Conservation (phyloP, 2,797 vertebrate genomes). For the Characodon lateralis region DNA sequence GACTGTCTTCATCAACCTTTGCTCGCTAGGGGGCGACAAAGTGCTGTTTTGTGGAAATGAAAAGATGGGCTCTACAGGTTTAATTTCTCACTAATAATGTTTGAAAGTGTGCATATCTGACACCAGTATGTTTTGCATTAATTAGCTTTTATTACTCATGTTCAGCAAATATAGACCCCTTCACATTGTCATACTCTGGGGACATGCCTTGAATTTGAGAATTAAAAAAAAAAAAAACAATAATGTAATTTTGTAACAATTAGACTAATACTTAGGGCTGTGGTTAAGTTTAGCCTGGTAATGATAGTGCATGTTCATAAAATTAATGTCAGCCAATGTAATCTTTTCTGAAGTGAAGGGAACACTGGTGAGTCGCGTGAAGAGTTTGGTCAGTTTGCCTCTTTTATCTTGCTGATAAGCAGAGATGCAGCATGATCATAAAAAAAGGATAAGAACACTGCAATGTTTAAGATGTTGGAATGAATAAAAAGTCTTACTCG, state of each 20-base stretch:
- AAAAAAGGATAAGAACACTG: not conserved
- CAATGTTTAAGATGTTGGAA: not conserved
- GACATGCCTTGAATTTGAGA: not conserved
- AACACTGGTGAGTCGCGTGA: not conserved
- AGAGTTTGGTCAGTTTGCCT: not conserved
- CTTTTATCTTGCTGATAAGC: not conserved
- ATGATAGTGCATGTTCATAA: not conserved
- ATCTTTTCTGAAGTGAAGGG: not conserved
- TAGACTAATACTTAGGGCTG: not conserved
- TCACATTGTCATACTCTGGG: not conserved
- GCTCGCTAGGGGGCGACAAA: slow-evolving; percentile 34
- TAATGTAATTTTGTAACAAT: not conserved
- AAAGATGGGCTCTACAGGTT: not conserved
- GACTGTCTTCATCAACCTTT: not conserved
- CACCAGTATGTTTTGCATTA: not conserved
- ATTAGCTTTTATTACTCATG: not conserved
- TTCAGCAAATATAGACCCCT: not conserved
- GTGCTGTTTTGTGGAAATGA: not conserved
- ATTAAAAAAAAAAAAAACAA: not conserved
- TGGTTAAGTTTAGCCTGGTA: not conserved
- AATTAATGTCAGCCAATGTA: not conserved
- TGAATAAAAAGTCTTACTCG: not conserved
- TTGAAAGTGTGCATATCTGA: not conserved
- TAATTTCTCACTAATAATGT: not conserved
- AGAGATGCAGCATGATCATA: not conserved